Evolutionary conservation across 2,888 invertebrate genomes (phyloP), one percentile per base, ranked within the genome.

Genomic region (Elaeidobius kamerunicus): DNA sequence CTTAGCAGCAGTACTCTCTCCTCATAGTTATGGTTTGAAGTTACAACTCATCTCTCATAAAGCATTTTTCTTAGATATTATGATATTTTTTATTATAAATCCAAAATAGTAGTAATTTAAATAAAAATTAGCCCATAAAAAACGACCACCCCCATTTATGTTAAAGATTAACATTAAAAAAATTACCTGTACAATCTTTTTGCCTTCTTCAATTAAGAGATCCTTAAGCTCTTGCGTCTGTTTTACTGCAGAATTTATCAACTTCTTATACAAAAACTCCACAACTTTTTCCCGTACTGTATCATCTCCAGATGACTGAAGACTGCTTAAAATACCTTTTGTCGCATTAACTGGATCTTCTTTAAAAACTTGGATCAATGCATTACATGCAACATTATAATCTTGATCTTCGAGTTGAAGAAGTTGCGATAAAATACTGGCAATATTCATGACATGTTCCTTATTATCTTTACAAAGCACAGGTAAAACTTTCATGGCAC

Each of bases 401-500:
- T 97, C 97, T 17, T 84, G 79, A 73, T 95, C 94, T 59, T 92
- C 90, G 16, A 91, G 83, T 69, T 91, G 90, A 52, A 97, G 75
- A 35, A 98, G 76, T 69, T 98, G 97, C 3, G 91, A 88, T 54
- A 97, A 77, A 57, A 96, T 91, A 70, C 95, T 94, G 9, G 94
- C 89, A 64, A 97, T 88, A 72, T 88, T 87, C 27, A 85, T 81
- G 1, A 93, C 84, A 67, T 90, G 86, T 59, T 88, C 88, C 60
- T 87, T 86, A 53, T 84, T 84, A 61, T 88, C 91, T 72, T 90
- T 90, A 68, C 94, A 95, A 52, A 97, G 76, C 34, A 82, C 78
- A 9, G 95, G 92, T 56, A 98, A 76, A 69, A 91, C 89, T 74
- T 92, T 93, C 61, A 95, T 93, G 11, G 94, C 95, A 77, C 92